A percentile compares a stretch with the other conserved stretches of the same genome.
Evolutionary conservation across 2,888 invertebrate genomes (phyloP).

Genomic region (Strigamia crassipes): DNA sequence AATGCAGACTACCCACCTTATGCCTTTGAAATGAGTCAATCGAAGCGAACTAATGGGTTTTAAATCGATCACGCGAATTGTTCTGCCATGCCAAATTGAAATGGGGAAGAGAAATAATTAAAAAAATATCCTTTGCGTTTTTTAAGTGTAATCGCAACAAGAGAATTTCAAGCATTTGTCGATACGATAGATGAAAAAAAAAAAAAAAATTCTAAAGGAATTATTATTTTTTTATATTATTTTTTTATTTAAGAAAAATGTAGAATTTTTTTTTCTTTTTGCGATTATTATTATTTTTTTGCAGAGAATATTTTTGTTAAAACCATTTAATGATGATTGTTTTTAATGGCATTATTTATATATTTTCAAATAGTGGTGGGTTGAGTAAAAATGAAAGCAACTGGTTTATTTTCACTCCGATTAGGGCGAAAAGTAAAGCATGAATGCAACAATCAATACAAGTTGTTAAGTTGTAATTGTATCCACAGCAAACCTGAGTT

Average conservation of each 20-base stretch:
- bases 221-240: background rate
- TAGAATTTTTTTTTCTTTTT: background rate
- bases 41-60: conserved; percentile 40
- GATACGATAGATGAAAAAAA: background rate
- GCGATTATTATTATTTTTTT: background rate
- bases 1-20: conserved; percentile 36
- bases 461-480: no score
- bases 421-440: no score
- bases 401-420: no score
- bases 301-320: background rate
- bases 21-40: conserved; percentile 42
- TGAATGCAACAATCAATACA: no score
- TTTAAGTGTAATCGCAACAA: conserved; percentile 24
- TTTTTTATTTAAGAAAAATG: background rate
- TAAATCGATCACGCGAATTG: conserved; percentile 30
- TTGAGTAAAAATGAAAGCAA: no score
- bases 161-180: conserved; percentile 29
- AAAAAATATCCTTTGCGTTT: background rate
- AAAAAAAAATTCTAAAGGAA: background rate
- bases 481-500: no score
- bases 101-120: conserved; percentile 31
- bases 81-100: conserved; percentile 31
- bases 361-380: no score
- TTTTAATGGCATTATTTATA: background rate
- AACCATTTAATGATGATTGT: background rate